Evolutionary conservation across 2,113 vertebrate species (phyloP), one percentile per base, ranked within the genome.

Genomic region (Cryptotis parvus): DNA sequence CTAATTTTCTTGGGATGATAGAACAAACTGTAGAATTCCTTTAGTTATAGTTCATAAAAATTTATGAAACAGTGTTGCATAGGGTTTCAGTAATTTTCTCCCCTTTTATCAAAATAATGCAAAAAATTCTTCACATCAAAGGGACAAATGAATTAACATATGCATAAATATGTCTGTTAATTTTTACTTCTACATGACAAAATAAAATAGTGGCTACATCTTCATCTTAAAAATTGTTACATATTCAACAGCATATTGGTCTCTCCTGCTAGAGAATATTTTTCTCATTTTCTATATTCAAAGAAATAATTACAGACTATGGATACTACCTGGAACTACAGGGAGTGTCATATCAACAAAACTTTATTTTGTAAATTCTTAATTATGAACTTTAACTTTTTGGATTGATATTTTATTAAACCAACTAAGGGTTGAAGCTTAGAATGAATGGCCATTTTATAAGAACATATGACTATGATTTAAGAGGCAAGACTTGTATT

Each of bases 281-380:
- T 91, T 93, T 69, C 31, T 41, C 11, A 37, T 27, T 89, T 73
- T n/a, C 1, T 58, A 75, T n/a, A 72, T 58, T 15, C 8, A 77
- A 74, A 88, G 61, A 52, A 89, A 75, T 83, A 90, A 49, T 90
- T 88, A 45, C 1, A 45, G 65, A 65, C n/a, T 22, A 55, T 37
- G 15, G 66, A 76, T 58, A 65, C 37, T 69, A 93, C 5, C 33
- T 63, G 26, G 4, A 94, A 37, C 14, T 69, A 83, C 16, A 76
- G 33, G 24, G 75, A 74, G 93, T 66, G 70, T 90, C 70, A 52
- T 75, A 69, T 79, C 14, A 24, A 83, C 7, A 88, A 41, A 0
- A 61, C 27, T 76, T 95, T 37, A 76, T 65, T 92, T 75, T 70
- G 95, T 77, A 95, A 89, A 94, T 29, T 33, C 76, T 84, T 75